Percentiles rank a stretch among this genome's conserved stretches.
Conservation (phyloP, 64 coral and sea anemone genomes). For the Anthopleura sola region DNA sequence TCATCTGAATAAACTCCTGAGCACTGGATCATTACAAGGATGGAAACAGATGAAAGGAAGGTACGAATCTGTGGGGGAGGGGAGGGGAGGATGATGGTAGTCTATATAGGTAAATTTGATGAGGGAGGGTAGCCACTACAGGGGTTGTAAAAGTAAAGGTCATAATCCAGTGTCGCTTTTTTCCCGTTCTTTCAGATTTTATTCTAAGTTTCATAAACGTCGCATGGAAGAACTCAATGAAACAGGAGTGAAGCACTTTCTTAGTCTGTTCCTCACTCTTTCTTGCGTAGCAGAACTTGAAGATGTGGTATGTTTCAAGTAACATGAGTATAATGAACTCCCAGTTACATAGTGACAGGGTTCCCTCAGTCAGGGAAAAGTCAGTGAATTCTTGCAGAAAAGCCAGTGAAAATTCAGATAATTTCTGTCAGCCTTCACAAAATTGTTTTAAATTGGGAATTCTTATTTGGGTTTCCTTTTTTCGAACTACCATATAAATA, state of each 20-base stretch:
- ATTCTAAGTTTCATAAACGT: constrained; percentile 95
- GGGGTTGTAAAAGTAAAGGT: no score
- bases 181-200: constrained; percentile 59
- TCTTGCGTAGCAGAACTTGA: constrained; percentile 87
- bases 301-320: constrained; percentile 74
- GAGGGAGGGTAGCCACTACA: no score
- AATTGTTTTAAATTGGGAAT: no score
- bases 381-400: no score
- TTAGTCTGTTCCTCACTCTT: constrained; percentile 80
- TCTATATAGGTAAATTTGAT: not conserved
- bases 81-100: not conserved
- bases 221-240: constrained; percentile 90
- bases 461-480: no score
- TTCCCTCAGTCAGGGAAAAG: no score
- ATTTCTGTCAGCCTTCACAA: no score
- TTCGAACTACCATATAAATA: no score
- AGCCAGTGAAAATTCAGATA: no score
- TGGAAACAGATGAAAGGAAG: constrained; percentile 99
- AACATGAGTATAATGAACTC: no score
- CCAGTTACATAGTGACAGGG: no score
- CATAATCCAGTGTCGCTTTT: not conserved
- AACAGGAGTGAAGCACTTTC: constrained; percentile 74
- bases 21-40: constrained; percentile 51
- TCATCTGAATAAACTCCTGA: constrained; percentile 73
- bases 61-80: constrained; percentile 23